Evolutionary conservation across 2,113 vertebrate species (phyloP).

Genomic region (Ciconia maguari): DNA sequence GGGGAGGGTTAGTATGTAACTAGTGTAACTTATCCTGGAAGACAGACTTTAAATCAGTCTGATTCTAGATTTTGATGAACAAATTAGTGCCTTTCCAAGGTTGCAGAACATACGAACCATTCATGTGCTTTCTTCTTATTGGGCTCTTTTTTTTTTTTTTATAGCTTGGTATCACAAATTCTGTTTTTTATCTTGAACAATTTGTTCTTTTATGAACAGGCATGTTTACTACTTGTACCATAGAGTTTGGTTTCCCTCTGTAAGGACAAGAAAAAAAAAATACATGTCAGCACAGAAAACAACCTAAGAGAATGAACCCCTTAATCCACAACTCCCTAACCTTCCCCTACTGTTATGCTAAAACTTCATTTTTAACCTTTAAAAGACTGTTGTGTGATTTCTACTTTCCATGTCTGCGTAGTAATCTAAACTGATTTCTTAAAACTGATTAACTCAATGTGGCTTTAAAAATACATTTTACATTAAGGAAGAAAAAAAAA

Average conservation of each 20-base stretch:
- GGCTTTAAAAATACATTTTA: neutral
- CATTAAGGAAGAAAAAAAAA: too few relatives aligned
- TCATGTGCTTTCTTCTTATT: neutral
- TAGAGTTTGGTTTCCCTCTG: neutral
- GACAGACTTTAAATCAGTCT: neutral
- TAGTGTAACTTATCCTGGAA: neutral
- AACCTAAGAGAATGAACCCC: neutral
- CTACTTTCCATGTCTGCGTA: fast-evolving
- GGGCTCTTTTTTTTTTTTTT: neutral
- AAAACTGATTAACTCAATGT: fast-evolving
- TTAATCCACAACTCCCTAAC: neutral
- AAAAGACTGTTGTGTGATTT: neutral
- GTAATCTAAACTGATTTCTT: neutral
- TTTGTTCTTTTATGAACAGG: neutral
- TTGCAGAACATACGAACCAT: neutral
- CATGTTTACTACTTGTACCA: neutral
- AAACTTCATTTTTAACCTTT: neutral
- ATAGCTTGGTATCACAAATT: neutral
- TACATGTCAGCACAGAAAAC: neutral
- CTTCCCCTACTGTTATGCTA: neutral
- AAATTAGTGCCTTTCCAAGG: neutral
- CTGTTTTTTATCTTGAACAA: neutral
- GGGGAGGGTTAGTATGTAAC: neutral
- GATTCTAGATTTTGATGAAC: neutral
- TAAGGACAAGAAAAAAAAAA: neutral